These are phyloP conservation scores for Chrysemys picta DNA, from an alignment of 2,113 vertebrate species.

Conservation along the genomic window DNA sequence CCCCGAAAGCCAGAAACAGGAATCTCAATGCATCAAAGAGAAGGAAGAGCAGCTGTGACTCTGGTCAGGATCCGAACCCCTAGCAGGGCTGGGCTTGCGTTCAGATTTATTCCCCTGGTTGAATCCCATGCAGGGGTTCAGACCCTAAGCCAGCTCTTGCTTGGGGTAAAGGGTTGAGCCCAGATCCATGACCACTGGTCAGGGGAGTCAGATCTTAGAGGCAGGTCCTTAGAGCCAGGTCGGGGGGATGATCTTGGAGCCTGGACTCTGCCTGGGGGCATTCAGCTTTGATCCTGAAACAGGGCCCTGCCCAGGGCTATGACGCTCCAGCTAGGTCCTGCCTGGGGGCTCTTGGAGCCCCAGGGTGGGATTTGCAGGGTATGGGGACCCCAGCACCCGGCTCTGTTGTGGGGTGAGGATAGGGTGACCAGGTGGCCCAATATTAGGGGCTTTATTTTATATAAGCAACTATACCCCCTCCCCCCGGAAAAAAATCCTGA, in stretches of 20 bases:
- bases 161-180: no score
- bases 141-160: not conserved
- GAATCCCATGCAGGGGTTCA: no score
- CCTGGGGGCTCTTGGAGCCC: not conserved
- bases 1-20: not conserved
- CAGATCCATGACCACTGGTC: no score
- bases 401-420: not conserved
- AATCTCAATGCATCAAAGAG: not conserved
- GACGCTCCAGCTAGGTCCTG: no score
- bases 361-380: not conserved
- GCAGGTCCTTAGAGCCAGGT: not conserved
- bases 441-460: not conserved
- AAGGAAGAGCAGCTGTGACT: not conserved
- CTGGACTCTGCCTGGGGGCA: no score
- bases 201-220: not conserved
- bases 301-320: no score
- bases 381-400: not conserved
- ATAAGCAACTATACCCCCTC: no score
- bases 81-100: not conserved
- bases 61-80: no score
- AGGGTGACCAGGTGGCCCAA: not conserved
- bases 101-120: not conserved
- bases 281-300: not conserved
- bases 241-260: no score
- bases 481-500: no score